A percentile compares a stretch with the other conserved stretches of the same genome.
Conservation (phyloP, 2,888 invertebrate species). For the Hanleya hanleyi region DNA sequence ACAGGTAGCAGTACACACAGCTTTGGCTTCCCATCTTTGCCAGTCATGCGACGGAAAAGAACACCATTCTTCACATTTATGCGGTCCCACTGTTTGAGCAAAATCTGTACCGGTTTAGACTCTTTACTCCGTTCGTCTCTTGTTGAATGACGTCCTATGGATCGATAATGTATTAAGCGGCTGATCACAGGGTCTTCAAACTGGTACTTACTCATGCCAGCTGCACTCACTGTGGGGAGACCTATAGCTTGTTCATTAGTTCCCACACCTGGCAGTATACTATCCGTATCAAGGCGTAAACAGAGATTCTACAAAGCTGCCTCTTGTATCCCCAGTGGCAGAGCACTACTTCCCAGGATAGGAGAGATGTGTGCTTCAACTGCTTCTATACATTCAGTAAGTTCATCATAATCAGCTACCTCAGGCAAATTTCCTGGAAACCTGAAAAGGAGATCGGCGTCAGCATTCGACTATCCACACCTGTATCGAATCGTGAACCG, state of each 20-base stretch:
- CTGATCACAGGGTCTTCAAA: neutral
- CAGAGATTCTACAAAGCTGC: neutral
- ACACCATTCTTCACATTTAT: neutral
- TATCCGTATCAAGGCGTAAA: neutral
- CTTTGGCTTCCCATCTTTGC: neutral
- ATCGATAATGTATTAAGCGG: neutral
- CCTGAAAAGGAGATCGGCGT: slow-evolving; percentile 27
- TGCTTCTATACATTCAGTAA: neutral
- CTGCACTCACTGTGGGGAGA: neutral
- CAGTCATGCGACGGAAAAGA: neutral
- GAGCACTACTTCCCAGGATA: neutral
- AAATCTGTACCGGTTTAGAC: neutral
- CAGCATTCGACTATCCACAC: slow-evolving; percentile 2
- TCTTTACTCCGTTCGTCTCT: neutral
- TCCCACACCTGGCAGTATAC: neutral
- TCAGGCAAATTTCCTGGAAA: neutral
- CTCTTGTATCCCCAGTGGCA: neutral
- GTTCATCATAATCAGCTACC: neutral
- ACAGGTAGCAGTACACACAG: neutral
- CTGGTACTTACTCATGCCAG: neutral
- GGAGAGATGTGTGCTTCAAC: neutral
- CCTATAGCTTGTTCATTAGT: neutral
- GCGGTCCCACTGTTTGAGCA: neutral
- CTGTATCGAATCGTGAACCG: slow-evolving; percentile 25
- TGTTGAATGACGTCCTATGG: neutral